These are phyloP conservation scores for Machaerirhynchus nigripectus DNA, from an alignment of 2,113 vertebrate genomes.

Conservation along the genomic window DNA sequence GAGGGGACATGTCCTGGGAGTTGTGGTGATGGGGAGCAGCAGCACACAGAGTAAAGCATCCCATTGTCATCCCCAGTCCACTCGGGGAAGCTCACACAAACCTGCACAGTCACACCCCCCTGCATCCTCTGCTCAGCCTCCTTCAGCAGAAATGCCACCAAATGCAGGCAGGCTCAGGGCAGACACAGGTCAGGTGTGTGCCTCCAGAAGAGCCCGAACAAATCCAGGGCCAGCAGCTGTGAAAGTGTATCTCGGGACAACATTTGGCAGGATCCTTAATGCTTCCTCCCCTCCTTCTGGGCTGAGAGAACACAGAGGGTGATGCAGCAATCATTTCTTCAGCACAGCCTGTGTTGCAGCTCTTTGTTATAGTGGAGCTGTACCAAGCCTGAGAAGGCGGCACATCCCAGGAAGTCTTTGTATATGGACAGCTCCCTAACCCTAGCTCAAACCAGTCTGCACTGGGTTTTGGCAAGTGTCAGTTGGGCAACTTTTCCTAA, in stretches of 20 bases:
- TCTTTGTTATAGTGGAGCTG: not conserved
- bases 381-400: not conserved
- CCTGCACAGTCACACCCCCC: not conserved
- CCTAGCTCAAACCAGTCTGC: not conserved
- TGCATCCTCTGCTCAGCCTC: not conserved
- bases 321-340: not conserved
- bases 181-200: not conserved
- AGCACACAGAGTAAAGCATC: not conserved
- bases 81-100: not conserved
- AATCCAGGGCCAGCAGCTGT: not conserved
- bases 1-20: not conserved
- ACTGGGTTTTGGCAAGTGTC: not conserved
- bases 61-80: not conserved
- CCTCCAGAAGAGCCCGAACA: not conserved
- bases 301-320: not conserved
- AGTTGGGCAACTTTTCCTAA: not conserved
- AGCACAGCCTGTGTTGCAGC: not conserved
- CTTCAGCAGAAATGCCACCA: not conserved
- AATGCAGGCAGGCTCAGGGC: not conserved
- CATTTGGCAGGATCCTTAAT: not conserved
- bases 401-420: not conserved
- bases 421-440: not conserved
- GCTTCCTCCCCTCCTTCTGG: not conserved
- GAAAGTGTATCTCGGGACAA: not conserved
- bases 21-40: accelerated